Base-by-base conservation (phyloP, 2,797 vertebrate species). In the Myripristis jacobus region DNA sequence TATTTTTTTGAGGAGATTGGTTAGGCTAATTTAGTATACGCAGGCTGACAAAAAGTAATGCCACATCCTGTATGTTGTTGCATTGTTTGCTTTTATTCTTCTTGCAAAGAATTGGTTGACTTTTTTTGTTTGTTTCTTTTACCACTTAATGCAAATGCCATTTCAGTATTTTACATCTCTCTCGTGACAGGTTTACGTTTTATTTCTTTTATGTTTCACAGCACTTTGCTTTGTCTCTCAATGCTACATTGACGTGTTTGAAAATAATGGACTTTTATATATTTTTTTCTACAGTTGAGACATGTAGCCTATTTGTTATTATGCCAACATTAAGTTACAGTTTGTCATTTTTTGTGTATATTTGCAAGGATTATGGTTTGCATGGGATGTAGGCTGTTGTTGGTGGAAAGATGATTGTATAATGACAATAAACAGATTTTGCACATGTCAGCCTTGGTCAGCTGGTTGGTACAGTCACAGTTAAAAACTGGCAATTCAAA, bases 361-460 rank as follows among this genome's bases (percentile, higher is more conserved):
- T 89, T 73, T 82, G 87, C 68, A 69, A 66, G 76, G n/a, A 62
- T 62, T 47, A 0, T 56, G 44, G 15, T 41, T 79, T 43, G 63
- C 55, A 60, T 59, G 6, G 2, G n/a, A 76, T 22, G 48, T 66
- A 19, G 27, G 27, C 27, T 3, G 6, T 2, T 13, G 48, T 71
- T 67, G 19, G 12, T 57, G 51, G 0, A 70, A 71, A 74, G 63
- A n/a, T 56, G 51, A 2, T 10, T 19, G 57, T n/a, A 77, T 61
- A 75, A 31, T 56, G 10, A 38, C 11, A 88, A 86, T 89, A 91
- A 89, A 86, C 16, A 1, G 18, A 77, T 74, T 89, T 81, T 84
- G 55, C 81, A 82, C 71, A 54, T 65, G 0, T 68, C 6, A 25
- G 27, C 27, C 27, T 24, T 12, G 21, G 7, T 44, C 43, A 44